Evolutionary conservation across 2,113 vertebrate genomes (phyloP).

Genomic region (Sitta europaea): DNA sequence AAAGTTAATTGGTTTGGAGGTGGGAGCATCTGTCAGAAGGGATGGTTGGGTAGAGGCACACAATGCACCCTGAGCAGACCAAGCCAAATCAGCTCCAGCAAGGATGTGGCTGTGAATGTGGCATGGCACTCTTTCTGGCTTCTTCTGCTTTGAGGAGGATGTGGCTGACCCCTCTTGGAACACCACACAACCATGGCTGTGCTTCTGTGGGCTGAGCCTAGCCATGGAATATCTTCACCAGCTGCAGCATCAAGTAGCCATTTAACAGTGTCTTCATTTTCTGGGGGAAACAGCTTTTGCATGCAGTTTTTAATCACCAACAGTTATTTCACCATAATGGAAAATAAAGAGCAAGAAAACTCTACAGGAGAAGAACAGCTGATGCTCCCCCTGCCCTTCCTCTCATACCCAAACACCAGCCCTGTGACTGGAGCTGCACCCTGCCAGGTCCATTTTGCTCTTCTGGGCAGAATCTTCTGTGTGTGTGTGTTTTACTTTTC

Average conservation of each 20-base stretch:
- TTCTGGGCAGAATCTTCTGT: not conserved
- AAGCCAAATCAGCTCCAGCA: not conserved
- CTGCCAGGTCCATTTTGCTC: not conserved
- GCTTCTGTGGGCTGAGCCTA: not conserved
- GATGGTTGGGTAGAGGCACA: not conserved
- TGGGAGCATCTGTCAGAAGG: not conserved
- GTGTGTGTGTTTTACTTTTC: not conserved
- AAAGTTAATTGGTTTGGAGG: rapidly evolving
- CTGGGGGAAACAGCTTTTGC: not conserved
- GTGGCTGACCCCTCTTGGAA: rapidly evolving
- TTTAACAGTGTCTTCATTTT: not conserved
- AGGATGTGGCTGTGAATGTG: rapidly evolving
- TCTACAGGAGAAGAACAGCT: not conserved
- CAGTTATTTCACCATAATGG: not conserved
- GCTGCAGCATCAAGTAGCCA: not conserved
- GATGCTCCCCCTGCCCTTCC: not conserved
- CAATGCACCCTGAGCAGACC: not conserved
- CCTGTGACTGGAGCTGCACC: not conserved
- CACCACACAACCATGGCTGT: not conserved
- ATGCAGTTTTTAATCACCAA: not conserved
- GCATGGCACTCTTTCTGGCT: not conserved
- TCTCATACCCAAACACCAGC: not conserved
- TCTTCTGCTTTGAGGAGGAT: not conserved
- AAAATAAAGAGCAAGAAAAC: not conserved
- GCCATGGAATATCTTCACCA: not conserved